A percentile compares a stretch with the other conserved stretches of the same genome.
Evolutionary conservation across 2,888 invertebrate species (phyloP).

Genomic region (Trachelus troglodyta): DNA sequence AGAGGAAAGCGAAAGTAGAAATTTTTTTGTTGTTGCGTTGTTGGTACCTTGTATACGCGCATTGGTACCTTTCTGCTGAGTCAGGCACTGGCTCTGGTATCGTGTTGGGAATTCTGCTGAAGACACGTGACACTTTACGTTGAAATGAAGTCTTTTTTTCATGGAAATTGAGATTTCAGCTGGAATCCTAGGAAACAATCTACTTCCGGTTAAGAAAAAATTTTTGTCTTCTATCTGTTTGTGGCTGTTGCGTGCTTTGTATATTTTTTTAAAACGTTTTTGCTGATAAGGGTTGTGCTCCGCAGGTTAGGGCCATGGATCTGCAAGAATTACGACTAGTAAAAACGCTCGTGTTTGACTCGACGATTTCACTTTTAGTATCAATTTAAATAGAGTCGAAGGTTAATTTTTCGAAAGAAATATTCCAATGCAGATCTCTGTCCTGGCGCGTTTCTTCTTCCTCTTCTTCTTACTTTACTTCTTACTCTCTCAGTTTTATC

Average conservation of each 20-base stretch:
- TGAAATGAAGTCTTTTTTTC: not conserved
- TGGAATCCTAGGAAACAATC: not conserved
- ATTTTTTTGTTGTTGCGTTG: not conserved
- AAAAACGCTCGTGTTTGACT: too few species aligned
- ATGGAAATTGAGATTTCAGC: not conserved
- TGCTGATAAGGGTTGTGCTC: too few species aligned
- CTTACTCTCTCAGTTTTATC: not conserved
- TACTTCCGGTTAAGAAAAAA: not conserved
- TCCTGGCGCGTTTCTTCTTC: not conserved
- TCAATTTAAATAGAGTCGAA: conserved; percentile 14
- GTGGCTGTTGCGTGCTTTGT: not conserved
- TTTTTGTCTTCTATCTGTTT: too few species aligned
- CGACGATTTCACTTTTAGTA: too few species aligned
- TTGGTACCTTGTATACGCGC: not conserved
- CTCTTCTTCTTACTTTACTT: too few species aligned
- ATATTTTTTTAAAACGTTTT: not conserved
- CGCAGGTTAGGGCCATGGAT: too few species aligned
- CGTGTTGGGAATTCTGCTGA: not conserved
- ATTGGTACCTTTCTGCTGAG: not conserved
- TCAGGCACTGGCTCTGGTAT: not conserved
- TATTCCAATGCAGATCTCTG: conserved; percentile 28
- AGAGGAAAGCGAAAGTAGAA: not conserved
- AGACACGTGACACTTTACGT: not conserved
- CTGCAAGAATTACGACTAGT: too few species aligned
- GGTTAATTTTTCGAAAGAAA: conserved; percentile 26